These are phyloP conservation scores for Piaya cayana DNA, from an alignment of 2,113 vertebrate species.

Conservation along the genomic window DNA sequence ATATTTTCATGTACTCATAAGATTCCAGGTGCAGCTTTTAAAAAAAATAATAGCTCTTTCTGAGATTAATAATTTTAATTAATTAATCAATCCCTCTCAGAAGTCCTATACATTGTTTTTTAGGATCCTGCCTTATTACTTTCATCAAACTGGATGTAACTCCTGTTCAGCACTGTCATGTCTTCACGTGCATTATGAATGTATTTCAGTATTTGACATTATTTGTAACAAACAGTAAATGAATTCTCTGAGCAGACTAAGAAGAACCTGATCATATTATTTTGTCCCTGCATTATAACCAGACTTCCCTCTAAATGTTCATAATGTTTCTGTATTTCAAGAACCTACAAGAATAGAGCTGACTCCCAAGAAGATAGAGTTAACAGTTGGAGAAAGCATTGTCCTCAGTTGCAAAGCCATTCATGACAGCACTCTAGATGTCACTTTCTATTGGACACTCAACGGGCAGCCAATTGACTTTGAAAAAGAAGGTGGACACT, in stretches of 20 bases:
- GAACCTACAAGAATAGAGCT: slow-evolving; percentile 94
- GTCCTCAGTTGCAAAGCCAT: slow-evolving; percentile 93
- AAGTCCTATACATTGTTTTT: neutral
- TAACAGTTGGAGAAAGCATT: slow-evolving; percentile 94
- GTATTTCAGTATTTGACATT: neutral
- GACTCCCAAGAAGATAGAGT: slow-evolving; percentile 86
- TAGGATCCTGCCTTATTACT: neutral
- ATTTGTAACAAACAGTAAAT: neutral
- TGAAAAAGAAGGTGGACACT: slow-evolving; percentile 90
- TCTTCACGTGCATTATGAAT: neutral
- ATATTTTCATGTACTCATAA: neutral
- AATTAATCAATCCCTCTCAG: neutral
- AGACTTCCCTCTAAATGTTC: neutral
- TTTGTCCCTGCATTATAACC: neutral
- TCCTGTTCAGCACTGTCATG: neutral
- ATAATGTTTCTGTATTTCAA: slow-evolving; percentile 70
- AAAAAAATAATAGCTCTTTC: neutral
- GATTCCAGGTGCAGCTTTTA: neutral
- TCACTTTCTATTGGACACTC: slow-evolving; percentile 90
- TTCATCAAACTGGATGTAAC: neutral
- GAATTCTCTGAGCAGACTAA: neutral
- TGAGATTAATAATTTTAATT: neutral
- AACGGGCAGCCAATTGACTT: slow-evolving; percentile 89
- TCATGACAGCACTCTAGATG: slow-evolving; percentile 88
- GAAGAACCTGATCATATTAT: neutral